Conservation (phyloP, 2,888 invertebrate species). For the Peribatodes rhomboidaria region DNA sequence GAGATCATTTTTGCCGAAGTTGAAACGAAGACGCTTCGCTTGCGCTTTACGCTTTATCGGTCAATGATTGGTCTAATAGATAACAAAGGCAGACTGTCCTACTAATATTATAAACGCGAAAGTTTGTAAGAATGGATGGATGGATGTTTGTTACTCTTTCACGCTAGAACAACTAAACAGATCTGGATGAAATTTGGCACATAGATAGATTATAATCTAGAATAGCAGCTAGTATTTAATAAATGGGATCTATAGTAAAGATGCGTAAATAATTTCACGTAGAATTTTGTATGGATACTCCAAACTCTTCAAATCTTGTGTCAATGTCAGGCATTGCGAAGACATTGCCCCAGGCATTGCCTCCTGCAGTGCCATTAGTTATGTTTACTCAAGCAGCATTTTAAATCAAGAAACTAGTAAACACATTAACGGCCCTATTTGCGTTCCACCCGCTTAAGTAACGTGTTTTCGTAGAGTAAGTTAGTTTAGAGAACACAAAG, state of each 20-base stretch:
- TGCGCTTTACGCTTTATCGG: too few species aligned
- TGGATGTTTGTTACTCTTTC: too few species aligned
- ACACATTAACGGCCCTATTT: slow-evolving; percentile 64
- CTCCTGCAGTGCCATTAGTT: slow-evolving; percentile 33
- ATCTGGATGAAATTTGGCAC: too few species aligned
- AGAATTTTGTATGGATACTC: neutral
- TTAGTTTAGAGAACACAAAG: slow-evolving; percentile 6
- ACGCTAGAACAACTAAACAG: too few species aligned
- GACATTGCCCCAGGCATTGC: slow-evolving; percentile 37
- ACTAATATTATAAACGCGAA: too few species aligned
- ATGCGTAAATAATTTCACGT: neutral
- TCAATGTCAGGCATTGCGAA: slow-evolving; percentile 25
- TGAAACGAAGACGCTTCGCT: too few species aligned
- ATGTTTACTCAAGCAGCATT: slow-evolving; percentile 47
- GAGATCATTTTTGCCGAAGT: too few species aligned
- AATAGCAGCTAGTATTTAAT: neutral
- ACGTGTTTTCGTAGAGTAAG: slow-evolving; percentile 58
- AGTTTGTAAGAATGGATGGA: too few species aligned
- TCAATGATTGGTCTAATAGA: too few species aligned
- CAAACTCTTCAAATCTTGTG: slow-evolving; percentile 1
- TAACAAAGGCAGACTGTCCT: too few species aligned
- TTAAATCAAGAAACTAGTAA: slow-evolving; percentile 53
- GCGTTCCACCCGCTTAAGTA: slow-evolving; percentile 64
- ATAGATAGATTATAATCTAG: too few species aligned
- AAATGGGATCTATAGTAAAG: neutral